phyloP scores from a whole-genome alignment of 1,140 invertebrate genomes.

The Eurosta solidaginis region DNA sequence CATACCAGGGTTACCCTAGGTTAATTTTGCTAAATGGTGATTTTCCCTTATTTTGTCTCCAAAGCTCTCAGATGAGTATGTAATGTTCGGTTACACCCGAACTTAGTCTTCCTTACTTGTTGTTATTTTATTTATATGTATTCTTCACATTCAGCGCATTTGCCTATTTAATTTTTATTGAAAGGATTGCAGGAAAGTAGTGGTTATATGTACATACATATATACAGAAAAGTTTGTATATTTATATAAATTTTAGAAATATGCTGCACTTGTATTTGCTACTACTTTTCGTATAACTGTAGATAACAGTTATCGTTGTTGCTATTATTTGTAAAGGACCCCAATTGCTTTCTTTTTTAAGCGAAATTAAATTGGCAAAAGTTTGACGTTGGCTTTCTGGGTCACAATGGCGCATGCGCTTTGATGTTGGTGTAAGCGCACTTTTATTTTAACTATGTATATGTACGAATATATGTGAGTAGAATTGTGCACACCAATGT shows the following conservation, averaged over 20 bases:
- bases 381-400: not conserved
- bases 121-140: too few relatives aligned
- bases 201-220: too few relatives aligned
- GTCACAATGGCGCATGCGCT: not conserved
- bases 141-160: too few relatives aligned
- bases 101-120: too few relatives aligned
- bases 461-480: not conserved
- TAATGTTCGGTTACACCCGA: too few relatives aligned
- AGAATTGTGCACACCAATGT: not conserved
- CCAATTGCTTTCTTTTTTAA: slow-evolving; percentile 15
- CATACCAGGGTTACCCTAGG: too few relatives aligned
- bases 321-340: not conserved
- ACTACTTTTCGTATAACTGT: not conserved
- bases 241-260: not conserved
- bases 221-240: too few relatives aligned
- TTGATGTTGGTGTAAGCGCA: not conserved
- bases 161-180: too few relatives aligned
- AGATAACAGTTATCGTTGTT: not conserved
- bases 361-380: not conserved
- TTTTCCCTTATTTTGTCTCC: too few relatives aligned
- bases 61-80: too few relatives aligned
- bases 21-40: too few relatives aligned
- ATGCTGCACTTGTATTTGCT: not conserved
- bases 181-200: too few relatives aligned
- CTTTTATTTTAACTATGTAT: not conserved